Base-by-base conservation (phyloP, 2,113 vertebrate species). In the Forbesichthys papilliferus region DNA sequence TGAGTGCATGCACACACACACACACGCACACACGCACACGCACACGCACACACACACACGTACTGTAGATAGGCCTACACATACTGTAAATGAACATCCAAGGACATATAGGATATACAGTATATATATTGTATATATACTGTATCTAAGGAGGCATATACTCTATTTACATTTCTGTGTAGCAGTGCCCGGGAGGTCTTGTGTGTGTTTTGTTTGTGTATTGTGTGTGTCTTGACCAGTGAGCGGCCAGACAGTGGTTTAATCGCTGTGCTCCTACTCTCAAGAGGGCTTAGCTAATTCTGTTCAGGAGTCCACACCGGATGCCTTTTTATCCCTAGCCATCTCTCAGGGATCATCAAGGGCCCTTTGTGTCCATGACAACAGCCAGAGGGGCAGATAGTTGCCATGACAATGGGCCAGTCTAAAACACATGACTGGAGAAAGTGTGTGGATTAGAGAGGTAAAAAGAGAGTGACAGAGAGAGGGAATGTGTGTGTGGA, bases 351-450 rank as follows among this genome's bases (percentile, higher is more conserved):
- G 71, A 86, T 79, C 73, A 64, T 84, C 76, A 78, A 78, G 77
- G 81, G 79, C 71, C 77, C 71, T 65, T 60, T 77, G 79, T 82
- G 74, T 82, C 77, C 84, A 84, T 82, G 79, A 65, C 79, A 75
- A 80, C 72, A 74, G 76, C 56, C 64, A 64, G 63, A 70, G 66
- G 76, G 74, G 74, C n/a, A 84, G 79, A 84, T 81, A 73, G 84
- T 81, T 69, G 84, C 65, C 74, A 83, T 60, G 74, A 74, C 68
- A 79, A 79, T 66, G 12, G 52, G 54, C 57, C 57, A 86, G 80
- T 80, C 79, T 69, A 77, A 84, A 84, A 82, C 84, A 82, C 78
- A 82, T 80, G 81, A 69, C 77, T 75, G 72, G 33, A 64, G 77
- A 55, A 81, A 14, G 58, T 42, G 58, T 61, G 58, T 61, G 58